Evolutionary conservation across 2,888 invertebrate genomes (phyloP).

Genomic region (Pharmacophagus antenor): DNA sequence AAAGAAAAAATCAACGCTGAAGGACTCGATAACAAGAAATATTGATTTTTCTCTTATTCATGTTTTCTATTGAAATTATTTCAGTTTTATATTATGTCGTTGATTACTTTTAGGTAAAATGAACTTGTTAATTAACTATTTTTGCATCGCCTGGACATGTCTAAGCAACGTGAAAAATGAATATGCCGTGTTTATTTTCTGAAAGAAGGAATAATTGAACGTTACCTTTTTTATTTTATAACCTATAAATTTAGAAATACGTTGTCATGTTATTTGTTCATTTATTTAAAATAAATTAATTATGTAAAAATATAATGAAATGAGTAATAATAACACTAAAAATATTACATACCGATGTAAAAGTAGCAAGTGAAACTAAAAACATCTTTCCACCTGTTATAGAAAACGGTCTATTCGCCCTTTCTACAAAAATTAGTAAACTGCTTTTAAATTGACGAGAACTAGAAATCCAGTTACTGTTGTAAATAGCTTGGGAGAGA

Average conservation of each 20-base stretch:
- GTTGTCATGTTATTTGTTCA: too few relatives aligned
- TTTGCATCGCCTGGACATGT: constrained; percentile 53
- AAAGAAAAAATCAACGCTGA: too few relatives aligned
- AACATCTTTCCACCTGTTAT: constrained; percentile 63
- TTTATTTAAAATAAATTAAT: background rate
- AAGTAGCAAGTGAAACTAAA: constrained; percentile 55
- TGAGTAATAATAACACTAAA: too few relatives aligned
- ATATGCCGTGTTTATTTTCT: constrained; percentile 67
- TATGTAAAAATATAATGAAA: too few relatives aligned
- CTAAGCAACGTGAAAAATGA: constrained; percentile 62
- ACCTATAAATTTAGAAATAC: too few relatives aligned
- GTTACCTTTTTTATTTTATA: too few relatives aligned
- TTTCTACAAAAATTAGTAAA: constrained; percentile 54
- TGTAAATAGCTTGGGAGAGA: constrained; percentile 53
- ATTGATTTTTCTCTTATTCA: too few relatives aligned
- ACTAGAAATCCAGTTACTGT: constrained; percentile 56
- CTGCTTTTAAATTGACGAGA: constrained; percentile 55
- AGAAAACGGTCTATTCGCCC: constrained; percentile 52
- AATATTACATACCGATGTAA: constrained; percentile 53
- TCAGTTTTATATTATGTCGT: too few relatives aligned
- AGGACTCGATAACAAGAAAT: too few relatives aligned
- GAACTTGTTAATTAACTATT: background rate
- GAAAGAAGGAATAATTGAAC: constrained; percentile 40
- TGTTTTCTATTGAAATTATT: too few relatives aligned
- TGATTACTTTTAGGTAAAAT: too few relatives aligned